These are phyloP conservation scores for Penaeus vannamei DNA, from an alignment of 1,140 invertebrate genomes.

Conservation along the genomic window DNA sequence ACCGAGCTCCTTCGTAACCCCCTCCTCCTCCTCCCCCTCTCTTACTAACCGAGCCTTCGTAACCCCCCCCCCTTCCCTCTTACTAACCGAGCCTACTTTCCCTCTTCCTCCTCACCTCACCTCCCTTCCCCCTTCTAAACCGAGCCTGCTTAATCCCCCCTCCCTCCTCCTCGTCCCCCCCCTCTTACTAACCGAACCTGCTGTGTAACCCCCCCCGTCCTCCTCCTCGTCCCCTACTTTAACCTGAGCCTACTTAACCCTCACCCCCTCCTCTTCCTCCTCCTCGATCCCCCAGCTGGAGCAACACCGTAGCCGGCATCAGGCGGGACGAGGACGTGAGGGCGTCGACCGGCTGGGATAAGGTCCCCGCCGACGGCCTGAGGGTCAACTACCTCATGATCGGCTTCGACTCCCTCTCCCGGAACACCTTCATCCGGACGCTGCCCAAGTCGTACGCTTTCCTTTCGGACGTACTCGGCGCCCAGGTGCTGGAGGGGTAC, in stretches of 20 bases:
- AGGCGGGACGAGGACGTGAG: conserved; percentile 73
- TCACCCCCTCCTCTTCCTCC: too few relatives aligned
- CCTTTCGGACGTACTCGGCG: conserved; percentile 80
- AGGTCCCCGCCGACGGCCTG: conserved; percentile 73
- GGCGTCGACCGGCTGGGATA: conserved; percentile 74
- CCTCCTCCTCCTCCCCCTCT: too few relatives aligned
- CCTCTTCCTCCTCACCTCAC: too few relatives aligned
- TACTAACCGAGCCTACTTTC: too few relatives aligned
- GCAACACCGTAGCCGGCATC: conserved; percentile 76
- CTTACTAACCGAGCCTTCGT: too few relatives aligned
- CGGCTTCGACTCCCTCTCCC: conserved; percentile 91
- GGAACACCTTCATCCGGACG: conserved; percentile 88
- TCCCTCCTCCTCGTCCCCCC: too few relatives aligned
- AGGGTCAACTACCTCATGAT: conserved; percentile 88
- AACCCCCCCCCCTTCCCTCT: too few relatives aligned
- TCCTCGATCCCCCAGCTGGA: conserved; percentile 74
- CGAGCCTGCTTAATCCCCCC: too few relatives aligned
- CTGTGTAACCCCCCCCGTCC: too few relatives aligned
- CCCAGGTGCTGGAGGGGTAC: conserved; percentile 84
- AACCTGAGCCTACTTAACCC: not conserved
- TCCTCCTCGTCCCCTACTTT: not conserved
- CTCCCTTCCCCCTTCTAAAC: too few relatives aligned
- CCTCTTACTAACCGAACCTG: too few relatives aligned
- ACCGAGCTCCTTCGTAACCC: too few relatives aligned
- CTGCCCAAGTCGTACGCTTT: conserved; percentile 82